phyloP scores from a whole-genome alignment of 1,140 invertebrate genomes.

The Notospermus geniculatus region DNA sequence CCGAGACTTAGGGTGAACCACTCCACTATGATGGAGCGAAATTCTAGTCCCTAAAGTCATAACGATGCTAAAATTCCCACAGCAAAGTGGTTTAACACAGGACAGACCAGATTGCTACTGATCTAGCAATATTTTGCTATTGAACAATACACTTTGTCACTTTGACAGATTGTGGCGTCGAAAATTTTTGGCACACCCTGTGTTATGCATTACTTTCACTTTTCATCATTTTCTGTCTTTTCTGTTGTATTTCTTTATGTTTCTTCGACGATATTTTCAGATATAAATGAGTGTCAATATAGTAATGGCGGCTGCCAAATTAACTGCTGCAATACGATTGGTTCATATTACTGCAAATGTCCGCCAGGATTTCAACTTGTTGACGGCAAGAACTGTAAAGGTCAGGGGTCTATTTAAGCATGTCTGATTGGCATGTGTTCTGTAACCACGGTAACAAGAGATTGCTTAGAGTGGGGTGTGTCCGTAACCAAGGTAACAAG shows the following conservation, averaged over 20 bases:
- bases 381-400: constrained; percentile 55
- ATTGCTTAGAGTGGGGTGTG: too few species aligned
- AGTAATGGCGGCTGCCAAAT: constrained; percentile 49
- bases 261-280: constrained; percentile 26
- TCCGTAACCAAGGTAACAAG: too few species aligned
- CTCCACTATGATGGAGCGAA: too few species aligned
- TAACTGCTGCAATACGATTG: constrained; percentile 46
- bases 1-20: too few species aligned
- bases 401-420: constrained; percentile 31
- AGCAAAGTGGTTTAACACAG: too few species aligned
- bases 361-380: constrained; percentile 51
- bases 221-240: neutral
- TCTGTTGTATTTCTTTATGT: constrained; percentile 10
- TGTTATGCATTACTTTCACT: neutral
- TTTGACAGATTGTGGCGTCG: too few species aligned
- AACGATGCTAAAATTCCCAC: too few species aligned
- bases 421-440: constrained; percentile 2
- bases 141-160: too few species aligned
- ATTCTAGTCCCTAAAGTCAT: too few species aligned
- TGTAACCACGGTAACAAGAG: constrained; percentile 31
- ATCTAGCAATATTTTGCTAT: too few species aligned
- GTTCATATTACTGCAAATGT: constrained; percentile 55
- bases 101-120: too few species aligned
- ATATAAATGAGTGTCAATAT: constrained; percentile 42
- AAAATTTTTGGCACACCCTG: too few species aligned